Base-by-base conservation (phyloP, 2,797 vertebrate species). In the Diceros bicornis region DNA sequence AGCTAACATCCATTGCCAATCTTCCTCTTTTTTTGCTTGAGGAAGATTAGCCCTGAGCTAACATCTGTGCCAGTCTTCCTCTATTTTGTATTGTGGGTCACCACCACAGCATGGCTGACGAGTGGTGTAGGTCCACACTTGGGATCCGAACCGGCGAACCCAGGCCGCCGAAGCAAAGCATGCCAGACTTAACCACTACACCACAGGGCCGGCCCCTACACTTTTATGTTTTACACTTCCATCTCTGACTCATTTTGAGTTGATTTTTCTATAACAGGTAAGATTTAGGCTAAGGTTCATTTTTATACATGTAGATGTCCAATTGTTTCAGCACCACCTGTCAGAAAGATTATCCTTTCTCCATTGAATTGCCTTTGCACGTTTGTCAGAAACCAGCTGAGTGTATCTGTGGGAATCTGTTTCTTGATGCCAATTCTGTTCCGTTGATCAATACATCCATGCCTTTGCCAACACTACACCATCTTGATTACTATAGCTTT, bases 241-340 rank as follows among this genome's bases (percentile, higher is more conserved):
- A 44, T 82, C 17, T 59, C 23, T 50, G 13, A 41, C 44, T 55
- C 44, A 59, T 62, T 57, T 29, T 55, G 29, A 79, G 59, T 20
- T 81, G 55, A 57, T 68, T 79, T 93, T 88, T 83, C 2, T 47
- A 41, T 77, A 59, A 37, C 3, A 10, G 57, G 7, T n/a, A 44
- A 74, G 44, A 68, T 74, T 72, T 59, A 34, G 64, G 41, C 25
- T 18, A 16, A 55, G 14, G 7, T 88, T 69, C n/a, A 55, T 68
- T 91, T 89, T 82, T 93, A 87, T 61, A 10, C 61, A 34, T 78
- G 4, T 27, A 18, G 27, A 34, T 78, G 29, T 25, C 47, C 6
- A 55, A 2, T 92, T 83, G 64, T 88, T 95, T 59, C 66, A 91
- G 9, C 7, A 71, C 18, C 34, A 11, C 90, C 78, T 97, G 71